phyloP scores from a whole-genome alignment of 1,140 invertebrate genomes.

The Panagrolaimus sp. region DNA sequence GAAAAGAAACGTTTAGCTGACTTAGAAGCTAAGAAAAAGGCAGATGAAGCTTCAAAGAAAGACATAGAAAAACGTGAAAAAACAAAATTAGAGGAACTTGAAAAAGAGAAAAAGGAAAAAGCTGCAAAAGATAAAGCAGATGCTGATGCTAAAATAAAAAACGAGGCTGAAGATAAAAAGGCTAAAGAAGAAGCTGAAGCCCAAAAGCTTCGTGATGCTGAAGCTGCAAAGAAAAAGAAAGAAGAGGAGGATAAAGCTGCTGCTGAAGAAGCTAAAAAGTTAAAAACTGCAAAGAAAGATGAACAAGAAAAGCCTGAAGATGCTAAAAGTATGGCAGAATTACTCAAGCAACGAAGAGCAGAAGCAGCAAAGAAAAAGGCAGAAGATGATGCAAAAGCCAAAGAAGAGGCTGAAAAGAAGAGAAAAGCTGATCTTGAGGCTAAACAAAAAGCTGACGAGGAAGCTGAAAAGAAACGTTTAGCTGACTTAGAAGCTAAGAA shows the following conservation, averaged over 20 bases:
- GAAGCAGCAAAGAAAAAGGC: constrained; percentile 15
- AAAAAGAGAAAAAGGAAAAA: background rate
- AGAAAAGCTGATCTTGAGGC: background rate
- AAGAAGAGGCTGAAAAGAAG: constrained; percentile 4
- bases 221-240: constrained; percentile 2
- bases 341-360: background rate
- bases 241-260: background rate
- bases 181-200: background rate
- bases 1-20: background rate
- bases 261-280: constrained; percentile 8
- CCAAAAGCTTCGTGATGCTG: background rate
- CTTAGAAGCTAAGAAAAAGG: background rate
- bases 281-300: constrained; percentile 3
- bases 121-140: constrained; percentile 11
- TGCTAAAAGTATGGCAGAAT: background rate
- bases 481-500: background rate
- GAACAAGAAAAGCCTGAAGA: constrained; percentile 12
- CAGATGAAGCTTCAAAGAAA: background rate
- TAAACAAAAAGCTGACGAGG: background rate
- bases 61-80: background rate
- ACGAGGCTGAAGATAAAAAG: background rate
- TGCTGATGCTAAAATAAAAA: background rate
- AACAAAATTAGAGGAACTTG: background rate
- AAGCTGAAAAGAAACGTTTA: background rate
- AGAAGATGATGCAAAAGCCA: constrained; percentile 17